phyloP scores from a whole-genome alignment of 2,113 vertebrate genomes.

The Pardalotus punctatus region DNA sequence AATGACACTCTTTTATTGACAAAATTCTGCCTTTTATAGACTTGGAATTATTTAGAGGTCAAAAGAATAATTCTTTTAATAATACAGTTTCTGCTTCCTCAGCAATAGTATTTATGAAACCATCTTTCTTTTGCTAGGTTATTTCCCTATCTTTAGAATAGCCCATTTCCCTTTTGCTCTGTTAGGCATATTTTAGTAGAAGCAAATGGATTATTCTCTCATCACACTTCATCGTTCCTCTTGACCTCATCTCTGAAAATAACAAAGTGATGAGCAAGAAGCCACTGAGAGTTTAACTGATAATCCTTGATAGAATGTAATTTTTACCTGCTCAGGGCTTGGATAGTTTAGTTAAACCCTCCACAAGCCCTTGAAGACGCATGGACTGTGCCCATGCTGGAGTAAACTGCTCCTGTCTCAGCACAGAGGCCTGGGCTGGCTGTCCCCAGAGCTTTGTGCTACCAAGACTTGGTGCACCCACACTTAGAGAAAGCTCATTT shows the following conservation, averaged over 20 bases:
- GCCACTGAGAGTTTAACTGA: neutral
- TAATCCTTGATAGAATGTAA: neutral
- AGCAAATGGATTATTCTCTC: constrained; percentile 37
- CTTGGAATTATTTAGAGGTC: constrained; percentile 66
- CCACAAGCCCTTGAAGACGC: neutral
- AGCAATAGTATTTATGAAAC: constrained; percentile 62
- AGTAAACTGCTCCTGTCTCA: neutral
- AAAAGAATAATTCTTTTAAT: constrained; percentile 68
- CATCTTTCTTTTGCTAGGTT: constrained; percentile 51
- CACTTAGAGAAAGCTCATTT: neutral
- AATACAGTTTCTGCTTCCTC: constrained; percentile 55
- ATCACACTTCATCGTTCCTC: constrained; percentile 29
- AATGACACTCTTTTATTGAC: constrained; percentile 63
- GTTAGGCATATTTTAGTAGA: constrained; percentile 51
- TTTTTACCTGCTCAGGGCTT: neutral
- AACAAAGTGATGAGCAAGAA: constrained; percentile 29
- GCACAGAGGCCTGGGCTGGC: neutral
- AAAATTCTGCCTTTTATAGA: constrained; percentile 54
- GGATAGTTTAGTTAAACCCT: neutral
- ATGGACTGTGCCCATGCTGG: neutral
- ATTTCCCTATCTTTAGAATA: constrained; percentile 59
- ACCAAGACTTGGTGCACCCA: neutral
- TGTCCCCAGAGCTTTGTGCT: neutral
- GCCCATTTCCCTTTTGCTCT: constrained; percentile 37
- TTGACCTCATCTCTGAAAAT: constrained; percentile 43